Percentiles rank a stretch among this genome's conserved stretches.
These are phyloP conservation scores for Myripristis jacobus DNA, from an alignment of 2,797 vertebrate genomes.

Conservation along the genomic window DNA sequence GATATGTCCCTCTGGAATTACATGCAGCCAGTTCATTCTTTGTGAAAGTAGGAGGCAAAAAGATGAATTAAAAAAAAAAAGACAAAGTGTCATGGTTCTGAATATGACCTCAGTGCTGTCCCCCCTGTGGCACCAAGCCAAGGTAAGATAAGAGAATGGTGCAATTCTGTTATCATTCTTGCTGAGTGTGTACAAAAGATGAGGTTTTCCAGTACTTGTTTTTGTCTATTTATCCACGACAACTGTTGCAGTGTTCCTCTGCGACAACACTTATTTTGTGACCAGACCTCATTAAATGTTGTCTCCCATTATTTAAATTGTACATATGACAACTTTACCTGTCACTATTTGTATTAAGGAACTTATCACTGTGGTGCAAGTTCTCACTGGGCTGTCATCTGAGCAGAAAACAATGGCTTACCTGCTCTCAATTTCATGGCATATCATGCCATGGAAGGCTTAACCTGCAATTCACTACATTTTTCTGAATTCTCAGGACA, in stretches of 20 bases:
- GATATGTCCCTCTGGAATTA: constrained; percentile 41
- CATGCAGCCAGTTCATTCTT: constrained; percentile 21
- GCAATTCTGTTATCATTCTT: constrained; percentile 6
- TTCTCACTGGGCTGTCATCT: too few species aligned
- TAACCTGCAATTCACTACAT: too few species aligned
- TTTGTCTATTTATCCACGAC: not conserved
- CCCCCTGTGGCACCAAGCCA: constrained; percentile 34
- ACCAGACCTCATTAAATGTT: too few species aligned
- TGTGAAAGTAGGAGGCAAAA: constrained; percentile 39
- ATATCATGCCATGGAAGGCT: too few species aligned
- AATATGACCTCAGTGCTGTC: constrained; percentile 32
- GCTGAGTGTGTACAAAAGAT: not conserved
- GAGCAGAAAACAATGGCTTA: too few species aligned
- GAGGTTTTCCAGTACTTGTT: not conserved
- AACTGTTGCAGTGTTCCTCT: not conserved
- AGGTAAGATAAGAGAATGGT: constrained; percentile 24
- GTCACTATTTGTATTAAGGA: too few species aligned
- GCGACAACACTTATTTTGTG: too few species aligned
- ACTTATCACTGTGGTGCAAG: too few species aligned
- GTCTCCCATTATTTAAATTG: too few species aligned
- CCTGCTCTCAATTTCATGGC: too few species aligned
- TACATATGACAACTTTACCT: too few species aligned
- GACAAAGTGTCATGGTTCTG: constrained; percentile 6
- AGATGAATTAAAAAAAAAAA: constrained; percentile 39
- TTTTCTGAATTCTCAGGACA: too few species aligned